Percentiles rank a stretch among this genome's conserved stretches.
Evolutionary conservation across 2,797 vertebrate species (phyloP).

Genomic region (Acipenser ruthenus): DNA sequence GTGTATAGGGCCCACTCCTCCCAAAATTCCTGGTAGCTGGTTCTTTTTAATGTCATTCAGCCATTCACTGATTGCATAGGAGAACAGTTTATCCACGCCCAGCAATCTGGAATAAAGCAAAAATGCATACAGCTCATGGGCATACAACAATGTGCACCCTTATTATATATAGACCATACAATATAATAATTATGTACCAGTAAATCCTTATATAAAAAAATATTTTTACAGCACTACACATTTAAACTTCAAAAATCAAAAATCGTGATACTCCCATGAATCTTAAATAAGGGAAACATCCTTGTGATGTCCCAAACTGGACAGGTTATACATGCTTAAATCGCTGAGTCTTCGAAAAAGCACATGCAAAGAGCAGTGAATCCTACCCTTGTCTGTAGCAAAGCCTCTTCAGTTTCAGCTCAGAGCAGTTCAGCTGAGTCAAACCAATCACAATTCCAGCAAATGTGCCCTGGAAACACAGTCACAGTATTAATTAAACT

Average conservation of each 20-base stretch:
- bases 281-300: background rate
- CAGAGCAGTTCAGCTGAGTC: slow-evolving; percentile 92
- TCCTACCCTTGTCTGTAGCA: slow-evolving; percentile 91
- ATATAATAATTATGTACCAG: background rate
- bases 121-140: background rate
- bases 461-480: slow-evolving; percentile 76
- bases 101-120: slow-evolving; percentile 64
- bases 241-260: background rate
- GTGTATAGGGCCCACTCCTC: slow-evolving; percentile 96
- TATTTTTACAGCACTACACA: background rate
- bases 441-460: slow-evolving; percentile 93
- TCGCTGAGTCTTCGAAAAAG: background rate
- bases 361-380: background rate
- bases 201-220: background rate
- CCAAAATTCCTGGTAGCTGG: slow-evolving; percentile 88
- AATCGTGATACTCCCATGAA: background rate
- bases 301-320: background rate
- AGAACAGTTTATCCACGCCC: slow-evolving; percentile 91
- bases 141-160: background rate
- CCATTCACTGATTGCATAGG: slow-evolving; percentile 93
- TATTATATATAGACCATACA: slow-evolving; percentile 5
- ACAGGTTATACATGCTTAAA: background rate
- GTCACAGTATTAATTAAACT: slow-evolving; percentile 5
- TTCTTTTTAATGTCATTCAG: slow-evolving; percentile 96
- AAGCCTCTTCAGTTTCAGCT: slow-evolving; percentile 84